Base-by-base conservation (phyloP, 2,113 vertebrate species). In the Oryzias javanicus region DNA sequence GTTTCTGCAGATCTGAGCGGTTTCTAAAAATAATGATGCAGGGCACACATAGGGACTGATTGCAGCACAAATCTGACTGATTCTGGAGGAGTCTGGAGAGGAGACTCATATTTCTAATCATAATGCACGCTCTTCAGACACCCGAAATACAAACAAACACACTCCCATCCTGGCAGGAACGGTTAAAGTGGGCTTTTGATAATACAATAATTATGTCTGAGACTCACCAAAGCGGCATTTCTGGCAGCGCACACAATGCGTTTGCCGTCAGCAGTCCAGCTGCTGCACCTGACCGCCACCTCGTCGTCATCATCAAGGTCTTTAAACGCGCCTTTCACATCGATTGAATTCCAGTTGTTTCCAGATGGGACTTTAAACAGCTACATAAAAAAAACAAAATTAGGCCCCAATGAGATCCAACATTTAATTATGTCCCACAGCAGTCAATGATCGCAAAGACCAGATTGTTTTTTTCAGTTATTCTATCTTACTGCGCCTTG, bases 151-250 rank as follows among this genome's bases (percentile, higher is more conserved):
- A 58, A 49, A 19, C 40, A 17, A 42, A 52, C 44, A 67, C 57
- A 67, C 51, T 60, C 42, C 17, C 54, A 58, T 27, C 20, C 16
- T 47, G 67, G 29, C 45, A 52, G 20, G 10, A 22, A 62, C 1
- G 4, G 24, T 22, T 35, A 70, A 47, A 8, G 27, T n/a, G 41
- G 14, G 19, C 14, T 15, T 55, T 12, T 16, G 56, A 49, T 58
- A 50, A 49, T 44, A 2, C 18, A 46, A 15, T 12, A 10, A 42
- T 51, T 5, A 2, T 3, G 16, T 47, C 4, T 18, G 22, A 44
- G 62, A 84, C 96, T 95, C 88, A 98, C 97, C 88, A 96, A 91
- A 60, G 93, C 91, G 6, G 87, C 90, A 44, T 94, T 95, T 76
- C 90, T 94, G 45, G 93, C 94, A 12, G 92, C 94, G 60, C 92